Base-by-base conservation (phyloP, 2,888 invertebrate species). In the Teinopalpus imperialis region DNA sequence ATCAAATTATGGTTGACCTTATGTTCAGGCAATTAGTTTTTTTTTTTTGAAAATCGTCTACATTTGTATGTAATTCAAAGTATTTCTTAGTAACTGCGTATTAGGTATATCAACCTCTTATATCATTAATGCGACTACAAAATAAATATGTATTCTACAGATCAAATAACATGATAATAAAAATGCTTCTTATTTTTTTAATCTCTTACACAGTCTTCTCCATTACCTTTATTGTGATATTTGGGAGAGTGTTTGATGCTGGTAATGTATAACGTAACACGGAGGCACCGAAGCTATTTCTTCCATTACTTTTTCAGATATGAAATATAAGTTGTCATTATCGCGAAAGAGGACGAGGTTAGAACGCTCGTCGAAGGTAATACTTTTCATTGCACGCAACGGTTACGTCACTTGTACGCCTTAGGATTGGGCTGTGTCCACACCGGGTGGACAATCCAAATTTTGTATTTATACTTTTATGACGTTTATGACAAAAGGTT, bases 291-390 rank as follows among this genome's bases (percentile, higher is more conserved):
- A 34, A 27, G 34, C 9, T 16, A 40, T 34, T 34, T 45, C 45
- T 21, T 21, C 21, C 27, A 21, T 45, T 40, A 45, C 27, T 40
- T 40, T 39, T 45, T 45, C 34, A 27, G 12, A 34, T 48, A 40
- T 43, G 31, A 29, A 46, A 49, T 52, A 51, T 51, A 45, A 43
- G 26, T 49, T 39, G 41, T 45, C 48, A 66, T 70, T 71, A 66
- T 27, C 52, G 59, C 57, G 63, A 76, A 75, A 76, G 69, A 59
- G 70, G 69, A 67, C 76, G 75, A 76, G 74, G 79, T 78, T 80
- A 80, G 73, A 79, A 75, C 80, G 72, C 64, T 69, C 56, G 62
- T 65, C 57, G 40, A 21, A 40, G 45, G 45, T 29, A 45, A 60
- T 69, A 73, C 73, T 74, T 69, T 59, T 63, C 55, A 61, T 66